phyloP scores from a whole-genome alignment of 35 echinoderm and acorn worm genomes.

The Diadema setosum region DNA sequence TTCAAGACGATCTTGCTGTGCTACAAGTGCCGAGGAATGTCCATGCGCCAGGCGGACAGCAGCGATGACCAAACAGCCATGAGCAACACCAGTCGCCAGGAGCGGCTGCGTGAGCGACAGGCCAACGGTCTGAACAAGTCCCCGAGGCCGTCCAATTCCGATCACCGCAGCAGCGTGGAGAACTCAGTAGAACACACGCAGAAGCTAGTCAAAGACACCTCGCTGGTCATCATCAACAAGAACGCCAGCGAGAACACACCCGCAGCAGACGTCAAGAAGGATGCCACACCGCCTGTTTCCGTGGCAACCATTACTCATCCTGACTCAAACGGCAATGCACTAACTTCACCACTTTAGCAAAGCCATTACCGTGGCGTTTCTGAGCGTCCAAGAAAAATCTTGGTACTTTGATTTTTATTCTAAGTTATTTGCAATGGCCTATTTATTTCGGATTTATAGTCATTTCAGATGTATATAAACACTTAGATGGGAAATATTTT shows the following conservation, averaged over 20 bases:
- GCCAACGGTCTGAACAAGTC: not conserved
- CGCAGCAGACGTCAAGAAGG: not conserved
- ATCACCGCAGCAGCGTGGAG: not conserved
- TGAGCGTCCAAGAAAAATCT: too few relatives aligned
- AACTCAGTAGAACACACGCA: not conserved
- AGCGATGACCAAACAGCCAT: conserved; percentile 66
- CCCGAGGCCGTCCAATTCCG: not conserved
- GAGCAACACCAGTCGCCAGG: conserved; percentile 3
- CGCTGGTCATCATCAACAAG: not conserved
- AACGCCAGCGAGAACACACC: not conserved
- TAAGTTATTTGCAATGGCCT: too few relatives aligned
- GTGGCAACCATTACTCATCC: not conserved
- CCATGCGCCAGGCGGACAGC: conserved; percentile 50
- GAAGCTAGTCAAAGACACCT: not conserved
- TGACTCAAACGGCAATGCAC: not conserved
- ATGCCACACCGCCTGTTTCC: not conserved
- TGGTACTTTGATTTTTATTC: too few relatives aligned
- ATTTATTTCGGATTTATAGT: too few relatives aligned
- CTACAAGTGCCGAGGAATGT: conserved; percentile 73
- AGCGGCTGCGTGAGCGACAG: not conserved
- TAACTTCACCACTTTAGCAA: not conserved
- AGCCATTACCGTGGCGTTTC: too few relatives aligned
- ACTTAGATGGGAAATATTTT: too few relatives aligned
- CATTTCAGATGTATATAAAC: too few relatives aligned
- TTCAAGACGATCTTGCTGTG: conserved; percentile 79